Evolutionary conservation across 2,113 vertebrate species (phyloP), one percentile per base, ranked within the genome.

Genomic region (Strix aluco): DNA sequence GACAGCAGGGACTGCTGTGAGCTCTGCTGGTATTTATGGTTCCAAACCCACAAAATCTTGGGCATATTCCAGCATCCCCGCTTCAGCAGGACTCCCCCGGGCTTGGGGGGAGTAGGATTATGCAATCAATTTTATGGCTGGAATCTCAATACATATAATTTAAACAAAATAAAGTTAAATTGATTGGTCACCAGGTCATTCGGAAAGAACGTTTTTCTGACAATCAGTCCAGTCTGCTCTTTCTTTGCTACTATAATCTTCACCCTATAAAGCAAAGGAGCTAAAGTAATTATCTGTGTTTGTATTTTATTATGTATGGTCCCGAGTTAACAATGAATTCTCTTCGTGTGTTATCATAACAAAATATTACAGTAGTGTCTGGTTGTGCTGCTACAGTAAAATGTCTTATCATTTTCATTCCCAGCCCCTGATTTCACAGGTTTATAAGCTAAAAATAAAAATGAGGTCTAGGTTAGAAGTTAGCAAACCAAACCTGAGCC

Each of bases 101-200:
- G 73, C 78, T 95, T 87, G 87, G 44, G 11, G 42, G 74, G 90
- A 90, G 54, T 70, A 81, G 66, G 55, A 95, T 96, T 96, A 96
- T 79, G 78, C 81, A 93, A 91, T 96, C 96, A 96, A 88, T 96
- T 97, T 96, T 92, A 94, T 93, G 92, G 93, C 90, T 97, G 62
- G 90, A 94, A 95, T 94, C 93, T 94, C 93, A 94, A 95, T 92
- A 93, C 67, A 29, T 80, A 77, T 94, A 90, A 97, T 95, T 96
- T 94, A 93, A 96, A 84, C 42, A 93, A 95, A 96, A 95, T 93
- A 95, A 97, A 96, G 96, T 95, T 85, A 94, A 96, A 94, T 85
- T 72, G 73, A 46, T 80, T 62, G 90, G 94, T 97, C 94, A 94
- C 9, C 17, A 52, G 87, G 92, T 97, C 93, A 82, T 69, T 90